A percentile compares a stretch with the other conserved stretches of the same genome.
Evolutionary conservation across 2,888 invertebrate species (phyloP).

Genomic region (Octonoba sinensis): DNA sequence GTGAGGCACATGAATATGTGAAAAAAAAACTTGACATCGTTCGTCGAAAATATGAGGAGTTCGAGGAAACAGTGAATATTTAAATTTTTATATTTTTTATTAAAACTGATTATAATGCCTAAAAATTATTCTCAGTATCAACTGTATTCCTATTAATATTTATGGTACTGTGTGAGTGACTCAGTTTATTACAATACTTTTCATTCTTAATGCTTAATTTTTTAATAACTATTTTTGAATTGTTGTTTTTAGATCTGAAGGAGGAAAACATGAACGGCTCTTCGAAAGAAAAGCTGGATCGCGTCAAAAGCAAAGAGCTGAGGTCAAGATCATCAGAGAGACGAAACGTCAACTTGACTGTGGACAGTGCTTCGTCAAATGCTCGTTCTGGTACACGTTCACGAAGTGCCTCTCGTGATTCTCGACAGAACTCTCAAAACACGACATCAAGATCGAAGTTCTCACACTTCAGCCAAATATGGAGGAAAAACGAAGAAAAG

Average conservation of each 20-base stretch:
- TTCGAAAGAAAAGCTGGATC: not conserved
- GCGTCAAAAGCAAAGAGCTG: no score
- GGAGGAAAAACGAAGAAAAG: constrained; percentile 7
- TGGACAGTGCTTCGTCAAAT: no score
- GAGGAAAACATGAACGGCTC: constrained; percentile 6
- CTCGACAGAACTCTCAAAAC: constrained; percentile 2
- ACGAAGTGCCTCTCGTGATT: constrained; percentile 19
- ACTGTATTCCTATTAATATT: no score
- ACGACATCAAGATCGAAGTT: constrained; percentile 11
- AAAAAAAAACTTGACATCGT: no score
- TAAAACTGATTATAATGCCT: no score
- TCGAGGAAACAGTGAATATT: no score
- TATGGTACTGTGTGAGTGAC: no score
- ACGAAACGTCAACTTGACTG: not conserved
- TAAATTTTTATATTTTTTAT: no score
- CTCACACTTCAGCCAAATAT: constrained; percentile 31
- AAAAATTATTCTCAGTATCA: no score
- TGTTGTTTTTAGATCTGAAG: constrained; percentile 2
- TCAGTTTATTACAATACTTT: no score
- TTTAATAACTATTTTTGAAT: not conserved
- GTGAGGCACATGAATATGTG: no score
- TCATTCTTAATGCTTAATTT: not conserved
- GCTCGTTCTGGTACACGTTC: constrained; percentile 13
- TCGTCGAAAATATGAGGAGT: no score
- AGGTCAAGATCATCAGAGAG: constrained; percentile 11